A percentile compares a stretch with the other conserved stretches of the same genome.
These are phyloP conservation scores for Hoplias malabaricus DNA, from an alignment of 2,113 vertebrate species.

Conservation along the genomic window DNA sequence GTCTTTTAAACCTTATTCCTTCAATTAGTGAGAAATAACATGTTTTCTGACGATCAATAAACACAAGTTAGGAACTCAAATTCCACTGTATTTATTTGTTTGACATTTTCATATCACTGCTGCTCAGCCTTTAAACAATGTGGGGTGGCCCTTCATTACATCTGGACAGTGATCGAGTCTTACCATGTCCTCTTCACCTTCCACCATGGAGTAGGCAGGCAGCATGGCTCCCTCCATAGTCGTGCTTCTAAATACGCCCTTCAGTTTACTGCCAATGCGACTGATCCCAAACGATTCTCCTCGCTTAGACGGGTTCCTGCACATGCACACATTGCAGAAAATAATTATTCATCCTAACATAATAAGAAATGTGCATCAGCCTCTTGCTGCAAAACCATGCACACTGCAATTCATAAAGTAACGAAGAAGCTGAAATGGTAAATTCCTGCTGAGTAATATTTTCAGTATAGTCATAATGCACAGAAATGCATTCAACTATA, in stretches of 20 bases:
- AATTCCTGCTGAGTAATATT: neutral
- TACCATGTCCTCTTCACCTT: slow-evolving; percentile 84
- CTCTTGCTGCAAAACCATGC: neutral
- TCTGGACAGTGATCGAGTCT: slow-evolving; percentile 57
- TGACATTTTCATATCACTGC: no score
- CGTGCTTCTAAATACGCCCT: slow-evolving; percentile 92
- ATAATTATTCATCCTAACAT: neutral
- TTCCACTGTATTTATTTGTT: no score
- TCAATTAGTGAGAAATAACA: no score
- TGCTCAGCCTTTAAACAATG: neutral
- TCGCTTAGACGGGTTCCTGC: slow-evolving; percentile 83
- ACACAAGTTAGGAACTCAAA: no score
- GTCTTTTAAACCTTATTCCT: no score
- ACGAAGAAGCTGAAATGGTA: neutral
- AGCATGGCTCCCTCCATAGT: slow-evolving; percentile 90
- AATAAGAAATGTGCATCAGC: neutral
- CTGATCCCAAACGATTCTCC: slow-evolving; percentile 92
- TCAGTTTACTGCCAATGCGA: slow-evolving; percentile 91
- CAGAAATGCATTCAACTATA: neutral
- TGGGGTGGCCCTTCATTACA: no score
- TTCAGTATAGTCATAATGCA: neutral
- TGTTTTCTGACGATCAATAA: no score
- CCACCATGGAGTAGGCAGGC: slow-evolving; percentile 76
- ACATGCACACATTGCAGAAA: slow-evolving; percentile 3
- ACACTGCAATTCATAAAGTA: neutral